Conservation (phyloP, 2,797 vertebrate genomes). For the Falco concolor region DNA sequence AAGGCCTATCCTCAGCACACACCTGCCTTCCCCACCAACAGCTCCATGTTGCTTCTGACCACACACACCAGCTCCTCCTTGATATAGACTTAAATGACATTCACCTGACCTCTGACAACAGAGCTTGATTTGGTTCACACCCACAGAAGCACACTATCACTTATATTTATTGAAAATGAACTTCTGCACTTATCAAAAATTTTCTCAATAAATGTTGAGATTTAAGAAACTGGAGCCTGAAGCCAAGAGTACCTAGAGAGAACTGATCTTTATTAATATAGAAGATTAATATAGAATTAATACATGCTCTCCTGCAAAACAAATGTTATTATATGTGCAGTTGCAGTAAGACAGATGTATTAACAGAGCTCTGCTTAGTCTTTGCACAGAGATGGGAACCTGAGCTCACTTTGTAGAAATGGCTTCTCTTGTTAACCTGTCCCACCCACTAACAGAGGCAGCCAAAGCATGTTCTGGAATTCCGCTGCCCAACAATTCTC, state of each 20-base stretch:
- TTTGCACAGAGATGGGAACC: background rate
- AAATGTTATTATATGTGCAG: background rate
- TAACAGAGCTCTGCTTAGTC: background rate
- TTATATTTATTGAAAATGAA: background rate
- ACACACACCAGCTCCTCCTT: background rate
- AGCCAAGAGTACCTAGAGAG: background rate
- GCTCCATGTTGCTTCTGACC: background rate
- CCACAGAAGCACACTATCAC: background rate
- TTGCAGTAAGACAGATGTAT: background rate
- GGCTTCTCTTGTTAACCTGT: background rate
- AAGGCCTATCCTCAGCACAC: background rate
- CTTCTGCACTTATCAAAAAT: background rate
- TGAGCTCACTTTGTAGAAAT: background rate
- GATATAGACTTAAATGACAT: background rate
- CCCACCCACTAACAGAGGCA: background rate
- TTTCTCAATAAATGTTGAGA: background rate
- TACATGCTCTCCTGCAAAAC: background rate
- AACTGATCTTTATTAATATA: background rate
- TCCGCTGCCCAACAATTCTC: fast-evolving
- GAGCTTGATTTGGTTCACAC: background rate
- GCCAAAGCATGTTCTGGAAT: background rate
- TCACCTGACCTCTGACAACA: background rate
- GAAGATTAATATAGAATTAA: background rate
- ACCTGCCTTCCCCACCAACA: background rate
- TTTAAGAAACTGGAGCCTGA: background rate